phyloP scores from a whole-genome alignment of 2,888 invertebrate genomes.

The Pocota personata region DNA sequence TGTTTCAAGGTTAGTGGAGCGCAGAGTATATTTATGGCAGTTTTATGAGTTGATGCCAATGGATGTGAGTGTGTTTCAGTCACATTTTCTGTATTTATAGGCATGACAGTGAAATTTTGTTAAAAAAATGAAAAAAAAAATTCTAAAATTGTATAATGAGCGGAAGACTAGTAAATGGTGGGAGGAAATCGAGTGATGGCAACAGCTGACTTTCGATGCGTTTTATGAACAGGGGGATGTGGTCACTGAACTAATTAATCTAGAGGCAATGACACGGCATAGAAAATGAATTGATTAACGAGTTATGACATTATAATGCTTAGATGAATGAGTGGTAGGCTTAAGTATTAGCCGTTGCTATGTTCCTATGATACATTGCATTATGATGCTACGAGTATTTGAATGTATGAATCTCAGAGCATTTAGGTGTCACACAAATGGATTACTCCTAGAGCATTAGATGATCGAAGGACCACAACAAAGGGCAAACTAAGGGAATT shows the following conservation, averaged over 20 bases:
- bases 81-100: background rate
- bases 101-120: constrained; percentile 25
- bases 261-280: constrained; percentile 4
- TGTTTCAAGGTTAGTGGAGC: constrained; percentile 50
- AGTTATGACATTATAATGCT: background rate
- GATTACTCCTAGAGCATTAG: no score
- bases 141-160: background rate
- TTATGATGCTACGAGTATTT: no score
- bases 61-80: constrained; percentile 25
- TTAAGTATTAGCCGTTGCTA: background rate
- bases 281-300: background rate
- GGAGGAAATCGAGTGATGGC: constrained; percentile 3
- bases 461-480: no score
- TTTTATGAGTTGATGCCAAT: constrained; percentile 33
- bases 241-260: constrained; percentile 34
- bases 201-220: constrained; percentile 23
- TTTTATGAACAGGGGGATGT: background rate
- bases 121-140: background rate
- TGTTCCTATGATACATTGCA: background rate
- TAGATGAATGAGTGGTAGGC: background rate
- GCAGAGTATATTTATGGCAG: constrained; percentile 23
- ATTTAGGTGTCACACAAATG: no score
- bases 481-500: no score
- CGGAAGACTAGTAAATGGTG: background rate
- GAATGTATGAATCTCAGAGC: no score